A percentile compares a stretch with the other conserved stretches of the same genome.
These are phyloP conservation scores for Menura novaehollandiae DNA, from an alignment of 2,113 vertebrate genomes.

Conservation along the genomic window DNA sequence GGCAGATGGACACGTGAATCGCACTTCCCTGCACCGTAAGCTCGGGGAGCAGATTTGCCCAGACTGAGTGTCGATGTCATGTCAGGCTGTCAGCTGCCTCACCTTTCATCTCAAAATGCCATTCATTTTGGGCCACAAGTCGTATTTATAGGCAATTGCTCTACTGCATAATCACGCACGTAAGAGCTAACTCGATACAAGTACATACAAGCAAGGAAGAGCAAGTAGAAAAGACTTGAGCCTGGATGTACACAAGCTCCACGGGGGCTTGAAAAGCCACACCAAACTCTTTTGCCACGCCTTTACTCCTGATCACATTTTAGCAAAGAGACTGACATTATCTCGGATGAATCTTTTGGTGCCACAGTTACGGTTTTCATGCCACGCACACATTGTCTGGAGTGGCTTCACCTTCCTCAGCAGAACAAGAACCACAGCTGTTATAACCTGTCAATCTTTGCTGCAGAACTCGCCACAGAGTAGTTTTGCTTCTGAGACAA, in stretches of 20 bases:
- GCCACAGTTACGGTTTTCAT: neutral
- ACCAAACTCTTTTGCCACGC: neutral
- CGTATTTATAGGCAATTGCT: neutral
- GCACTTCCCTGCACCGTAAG: neutral
- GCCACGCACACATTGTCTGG: neutral
- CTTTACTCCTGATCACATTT: neutral
- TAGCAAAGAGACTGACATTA: neutral
- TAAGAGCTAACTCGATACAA: neutral
- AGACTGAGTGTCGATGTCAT: accelerated
- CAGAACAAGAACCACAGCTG: neutral
- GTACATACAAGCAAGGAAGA: neutral
- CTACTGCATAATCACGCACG: neutral
- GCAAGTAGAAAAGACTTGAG: neutral
- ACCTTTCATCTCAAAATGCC: neutral
- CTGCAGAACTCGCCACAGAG: neutral
- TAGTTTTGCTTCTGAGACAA: neutral
- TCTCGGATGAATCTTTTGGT: neutral
- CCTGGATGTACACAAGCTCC: neutral
- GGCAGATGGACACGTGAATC: neutral
- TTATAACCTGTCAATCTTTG: neutral
- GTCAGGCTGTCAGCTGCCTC: neutral
- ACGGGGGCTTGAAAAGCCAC: neutral
- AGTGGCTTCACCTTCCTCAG: neutral
- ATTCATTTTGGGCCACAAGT: neutral
- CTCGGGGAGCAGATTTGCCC: neutral